Base-by-base conservation (phyloP, 2,888 invertebrate genomes). In the Apamea crenata region DNA sequence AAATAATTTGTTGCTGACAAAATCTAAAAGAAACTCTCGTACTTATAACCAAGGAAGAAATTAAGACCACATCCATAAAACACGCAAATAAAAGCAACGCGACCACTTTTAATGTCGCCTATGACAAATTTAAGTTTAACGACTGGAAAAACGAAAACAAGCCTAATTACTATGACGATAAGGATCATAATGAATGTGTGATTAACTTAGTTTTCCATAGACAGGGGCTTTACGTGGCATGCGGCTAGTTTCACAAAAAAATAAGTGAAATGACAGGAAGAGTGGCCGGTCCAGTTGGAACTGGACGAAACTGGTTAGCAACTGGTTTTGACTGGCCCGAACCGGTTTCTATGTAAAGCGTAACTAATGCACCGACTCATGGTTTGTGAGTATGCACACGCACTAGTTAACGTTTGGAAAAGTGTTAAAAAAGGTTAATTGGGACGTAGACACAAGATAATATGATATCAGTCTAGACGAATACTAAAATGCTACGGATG, bases 181-280 rank as follows among this genome's bases (percentile, higher is more conserved):
- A 71, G 69, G 78, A 53, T 71, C 56, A 81, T 76, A 73, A 81
- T 74, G 40, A 47, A 18, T 32, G n/a, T 47, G 21, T 61, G 29
- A 61, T 53, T 76, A 82, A 36, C 14, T 69, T 67, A 44, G 70
- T 82, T 86, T 86, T 83, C 78, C 78, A 80, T 80, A 80, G 79
- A 73, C 63, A 77, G 56, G 76, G 63, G 65, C 78, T 81, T 72
- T 78, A 85, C 70, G 71, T 63, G 77, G 85, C 81, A 86, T 84
- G 88, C 71, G 74, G 81, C 81, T 82, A 86, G 88, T 87, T 90
- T 86, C 84, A 84, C 87, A 88, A 91, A 92, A 92, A 92, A 93
- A 90, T 86, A 89, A 93, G 91, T 92, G 93, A 93, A 94, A 94
- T 91, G 93, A 93, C 93, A 93, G 94, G 93, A 94, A 94, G 93